Percentiles rank a stretch among this genome's conserved stretches.
phyloP scores from a whole-genome alignment of 2,113 vertebrate genomes.

The Gallinago undulata region DNA sequence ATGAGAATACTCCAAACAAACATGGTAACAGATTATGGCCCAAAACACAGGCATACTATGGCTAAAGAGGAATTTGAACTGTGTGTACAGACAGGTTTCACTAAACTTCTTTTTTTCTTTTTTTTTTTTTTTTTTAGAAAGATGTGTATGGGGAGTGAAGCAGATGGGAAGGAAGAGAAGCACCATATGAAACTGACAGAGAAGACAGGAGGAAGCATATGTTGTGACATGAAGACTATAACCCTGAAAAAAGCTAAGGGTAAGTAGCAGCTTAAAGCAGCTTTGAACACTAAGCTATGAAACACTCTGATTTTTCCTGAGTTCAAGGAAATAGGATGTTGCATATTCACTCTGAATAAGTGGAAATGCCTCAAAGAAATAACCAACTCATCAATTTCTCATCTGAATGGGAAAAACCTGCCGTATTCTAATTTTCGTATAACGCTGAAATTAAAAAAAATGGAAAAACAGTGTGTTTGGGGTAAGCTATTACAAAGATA shows the following conservation, averaged over 20 bases:
- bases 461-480: neutral
- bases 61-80: neutral
- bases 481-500: neutral
- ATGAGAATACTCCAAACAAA: neutral
- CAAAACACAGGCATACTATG: neutral
- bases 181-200: slow-evolving; percentile 59
- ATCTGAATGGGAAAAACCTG: neutral
- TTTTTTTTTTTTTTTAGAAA: neutral
- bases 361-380: slow-evolving; percentile 6
- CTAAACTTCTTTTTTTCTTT: neutral
- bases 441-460: neutral
- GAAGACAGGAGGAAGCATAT: slow-evolving; percentile 59
- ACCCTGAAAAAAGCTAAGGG: slow-evolving; percentile 39
- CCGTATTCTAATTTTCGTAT: neutral
- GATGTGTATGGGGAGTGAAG: neutral
- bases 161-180: slow-evolving; percentile 49
- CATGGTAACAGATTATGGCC: neutral
- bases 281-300: neutral
- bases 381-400: neutral
- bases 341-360: neutral
- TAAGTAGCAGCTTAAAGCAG: slow-evolving; percentile 22
- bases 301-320: slow-evolving; percentile 8
- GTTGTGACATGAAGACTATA: slow-evolving; percentile 42
- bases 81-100: neutral
- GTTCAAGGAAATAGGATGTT: slow-evolving; percentile 4